Evolutionary conservation across 2,888 invertebrate species (phyloP), one percentile per base, ranked within the genome.

Genomic region (Pheosia tremula): DNA sequence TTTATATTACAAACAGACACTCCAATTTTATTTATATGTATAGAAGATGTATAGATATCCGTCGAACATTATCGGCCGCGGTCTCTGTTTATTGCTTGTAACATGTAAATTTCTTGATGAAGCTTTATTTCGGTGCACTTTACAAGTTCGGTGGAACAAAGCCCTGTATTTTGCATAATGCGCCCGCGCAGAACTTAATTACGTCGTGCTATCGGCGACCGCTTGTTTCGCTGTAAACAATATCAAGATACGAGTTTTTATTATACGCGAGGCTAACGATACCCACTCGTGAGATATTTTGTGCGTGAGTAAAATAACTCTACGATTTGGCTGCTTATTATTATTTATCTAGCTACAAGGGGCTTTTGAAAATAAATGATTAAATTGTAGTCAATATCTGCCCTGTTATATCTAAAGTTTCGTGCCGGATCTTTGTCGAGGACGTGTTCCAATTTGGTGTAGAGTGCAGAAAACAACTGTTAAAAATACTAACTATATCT

Each of bases 81-180:
- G 53, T 9, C 50, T 10, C 24, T 38, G 37, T 9, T 8, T 37
- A 53, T 53, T 53, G 13, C 53, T 10, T 36, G 52, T 10, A 53
- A 53, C 53, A 53, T 53, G 53, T 37, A 37, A 53, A 53, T 53
- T 53, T 11, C 10, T 38, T 50, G 50, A 50, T 50, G 4, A 50
- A 50, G 13, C 50, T 50, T 37, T 37, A 53, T 37, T 38, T 45
- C 37, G 7, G 37, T 11, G 11, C 37, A 53, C 37, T 36, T 53
- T 37, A 53, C 53, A 38, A 38, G 53, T 53, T 50, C 9, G 11
- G 53, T 11, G 37, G 10, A 53, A 53, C 53, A 55, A 54, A 43
- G 36, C 37, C 45, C 56, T 60, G 66, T 66, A 75, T 76, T 78
- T 76, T 76, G 70, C 78, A 78, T 78, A 73, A 68, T 70, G 69